A percentile compares a stretch with the other conserved stretches of the same genome.
Evolutionary conservation across 2,888 invertebrate species (phyloP).

Genomic region (Sicus ferrugineus): DNA sequence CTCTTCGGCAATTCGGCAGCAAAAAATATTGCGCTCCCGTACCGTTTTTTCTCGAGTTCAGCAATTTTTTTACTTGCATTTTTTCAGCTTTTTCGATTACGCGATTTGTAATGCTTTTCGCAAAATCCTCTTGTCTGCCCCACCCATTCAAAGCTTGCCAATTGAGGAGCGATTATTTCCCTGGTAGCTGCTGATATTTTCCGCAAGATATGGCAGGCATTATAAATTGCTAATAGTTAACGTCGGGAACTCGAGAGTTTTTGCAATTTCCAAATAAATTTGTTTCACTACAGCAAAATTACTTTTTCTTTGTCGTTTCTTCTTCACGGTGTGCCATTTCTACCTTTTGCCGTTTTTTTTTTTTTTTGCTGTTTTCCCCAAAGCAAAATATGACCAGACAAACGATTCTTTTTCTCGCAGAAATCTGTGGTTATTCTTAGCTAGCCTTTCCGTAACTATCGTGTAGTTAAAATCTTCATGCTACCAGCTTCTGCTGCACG

Average conservation of each 20-base stretch:
- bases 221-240: constrained; percentile 20
- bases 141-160: background rate
- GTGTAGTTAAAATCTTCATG: constrained; percentile 14
- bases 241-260: background rate
- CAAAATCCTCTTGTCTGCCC: background rate
- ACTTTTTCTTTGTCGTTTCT: background rate
- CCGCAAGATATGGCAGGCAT: background rate
- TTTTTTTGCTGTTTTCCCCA: background rate
- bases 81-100: background rate
- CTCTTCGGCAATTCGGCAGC: background rate
- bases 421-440: background rate
- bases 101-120: background rate
- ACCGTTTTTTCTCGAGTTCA: background rate
- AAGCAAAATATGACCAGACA: background rate
- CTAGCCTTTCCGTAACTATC: background rate
- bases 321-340: background rate
- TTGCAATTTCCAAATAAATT: constrained; percentile 25
- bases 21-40: background rate
- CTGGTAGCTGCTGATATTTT: background rate
- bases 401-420: background rate
- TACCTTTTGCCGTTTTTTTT: background rate
- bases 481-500: constrained; percentile 18
- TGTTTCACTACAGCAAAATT: constrained; percentile 16
- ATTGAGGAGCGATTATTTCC: background rate
- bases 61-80: background rate